Evolutionary conservation across 2,888 invertebrate species (phyloP), one percentile per base, ranked within the genome.

Genomic region (Cataglyphis albicans): DNA sequence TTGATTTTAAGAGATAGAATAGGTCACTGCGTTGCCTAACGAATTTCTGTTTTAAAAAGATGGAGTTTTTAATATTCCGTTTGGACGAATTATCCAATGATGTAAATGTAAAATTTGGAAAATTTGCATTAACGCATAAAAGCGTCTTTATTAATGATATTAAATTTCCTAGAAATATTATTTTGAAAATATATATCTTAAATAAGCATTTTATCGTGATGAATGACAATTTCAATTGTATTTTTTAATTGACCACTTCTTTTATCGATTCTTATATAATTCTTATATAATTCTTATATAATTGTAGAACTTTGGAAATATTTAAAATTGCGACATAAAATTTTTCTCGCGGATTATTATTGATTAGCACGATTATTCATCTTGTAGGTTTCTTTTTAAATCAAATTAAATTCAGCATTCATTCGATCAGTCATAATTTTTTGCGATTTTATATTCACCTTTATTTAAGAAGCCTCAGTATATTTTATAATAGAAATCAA

Each of bases 401-500:
- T 63, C 29, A 57, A 67, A 88, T 88, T 83, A 84, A 75, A 86
- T 78, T 81, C 35, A 21, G 4, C 65, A 5, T 59, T 38, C 63
- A 5, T 59, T 38, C 63, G 59, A 6, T 29, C 48, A 25, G 55
- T 35, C 29, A 29, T 35, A 72, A 72, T 67, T 55, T 25, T 25
- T 57, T 12, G 64, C 44, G 57, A 32, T 67, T 70, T 84, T 83
- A 74, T 68, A 65, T 67, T 75, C 35, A 55, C 15, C 61, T 48
- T 12, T 52, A 61, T 73, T 72, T 74, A 72, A 74, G 73, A 81
- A 72, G 74, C 61, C 68, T 7, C 32, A 3, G 10, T 38, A 70
- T 63, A 48, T 82, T 84, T 75, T 72, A 41, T 15, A 82, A 80
- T 64, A 48, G 21, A 75, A 32, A 64, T 63, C 15, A 63, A 21